phyloP scores from a whole-genome alignment of 2,888 invertebrate genomes.

The Rhopalosiphum nymphaeae region DNA sequence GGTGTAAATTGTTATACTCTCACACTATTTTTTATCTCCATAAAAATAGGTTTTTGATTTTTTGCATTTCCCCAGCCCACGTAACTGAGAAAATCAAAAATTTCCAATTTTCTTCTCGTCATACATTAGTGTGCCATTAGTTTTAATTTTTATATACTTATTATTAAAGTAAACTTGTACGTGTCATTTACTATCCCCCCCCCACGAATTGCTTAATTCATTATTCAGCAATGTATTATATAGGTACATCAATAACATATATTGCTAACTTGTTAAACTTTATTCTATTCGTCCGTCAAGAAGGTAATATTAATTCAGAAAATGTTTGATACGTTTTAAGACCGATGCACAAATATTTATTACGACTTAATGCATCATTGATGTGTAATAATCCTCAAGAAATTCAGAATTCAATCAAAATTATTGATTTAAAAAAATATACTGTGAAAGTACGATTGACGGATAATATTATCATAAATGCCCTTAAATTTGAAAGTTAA shows the following conservation, averaged over 20 bases:
- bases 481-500: conserved; percentile 4
- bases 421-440: background rate
- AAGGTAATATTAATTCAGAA: background rate
- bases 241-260: background rate
- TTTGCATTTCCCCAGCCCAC: too few species aligned
- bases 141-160: too few species aligned
- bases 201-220: background rate
- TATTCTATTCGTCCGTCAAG: background rate
- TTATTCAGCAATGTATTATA: background rate
- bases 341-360: background rate
- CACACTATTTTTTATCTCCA: too few species aligned
- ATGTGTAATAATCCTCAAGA: background rate
- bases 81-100: too few species aligned
- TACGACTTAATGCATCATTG: background rate
- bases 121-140: too few species aligned
- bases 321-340: background rate
- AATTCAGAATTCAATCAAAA: conserved; percentile 1
- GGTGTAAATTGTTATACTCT: too few species aligned
- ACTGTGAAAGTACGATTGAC: background rate
- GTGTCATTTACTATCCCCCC: too few species aligned
- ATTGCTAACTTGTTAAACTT: background rate
- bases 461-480: conserved; percentile 3
- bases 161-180: too few species aligned
- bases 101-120: too few species aligned
- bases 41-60: too few species aligned